Evolutionary conservation across 2,113 vertebrate genomes (phyloP).

Genomic region (Ictalurus punctatus): DNA sequence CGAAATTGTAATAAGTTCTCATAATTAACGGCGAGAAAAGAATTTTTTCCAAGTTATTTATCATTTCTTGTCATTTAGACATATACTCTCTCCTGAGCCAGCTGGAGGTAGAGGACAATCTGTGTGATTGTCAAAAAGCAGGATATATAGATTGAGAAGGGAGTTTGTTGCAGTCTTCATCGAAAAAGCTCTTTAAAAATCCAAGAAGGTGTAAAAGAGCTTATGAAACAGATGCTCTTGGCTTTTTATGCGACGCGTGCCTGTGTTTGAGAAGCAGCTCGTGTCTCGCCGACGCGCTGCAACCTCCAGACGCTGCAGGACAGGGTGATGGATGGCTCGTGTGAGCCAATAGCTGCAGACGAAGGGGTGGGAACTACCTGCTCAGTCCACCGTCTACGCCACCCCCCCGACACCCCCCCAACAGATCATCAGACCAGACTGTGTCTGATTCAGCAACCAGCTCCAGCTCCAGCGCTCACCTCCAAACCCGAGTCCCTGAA

Average conservation of each 20-base stretch:
- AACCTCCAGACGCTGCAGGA: constrained; percentile 74
- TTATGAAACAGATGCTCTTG: constrained; percentile 27
- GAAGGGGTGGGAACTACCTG: constrained; percentile 68
- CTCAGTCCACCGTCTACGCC: constrained; percentile 37
- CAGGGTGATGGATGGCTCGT: constrained; percentile 76
- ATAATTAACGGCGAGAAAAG: not conserved
- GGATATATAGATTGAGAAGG: not conserved
- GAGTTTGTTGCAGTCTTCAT: constrained; percentile 1
- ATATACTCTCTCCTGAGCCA: not conserved
- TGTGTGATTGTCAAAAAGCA: not conserved
- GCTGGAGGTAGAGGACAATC: not conserved
- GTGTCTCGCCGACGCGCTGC: constrained; percentile 48
- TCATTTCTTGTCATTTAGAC: constrained; percentile 20
- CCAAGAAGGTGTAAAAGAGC: not conserved
- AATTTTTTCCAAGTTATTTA: not conserved
- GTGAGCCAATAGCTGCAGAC: constrained; percentile 79
- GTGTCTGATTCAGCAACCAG: constrained; percentile 85
- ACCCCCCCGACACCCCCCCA: constrained; percentile 67
- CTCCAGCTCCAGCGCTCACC: constrained; percentile 38
- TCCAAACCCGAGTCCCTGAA: constrained; percentile 48
- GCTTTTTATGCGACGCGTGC: constrained; percentile 53
- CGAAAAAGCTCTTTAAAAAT: not conserved
- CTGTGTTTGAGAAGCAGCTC: constrained; percentile 56
- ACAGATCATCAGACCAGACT: constrained; percentile 61
- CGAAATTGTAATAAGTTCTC: too few relatives aligned